These are phyloP conservation scores for Seira sanloemensis DNA, from an alignment of 2,888 invertebrate genomes.

Conservation along the genomic window DNA sequence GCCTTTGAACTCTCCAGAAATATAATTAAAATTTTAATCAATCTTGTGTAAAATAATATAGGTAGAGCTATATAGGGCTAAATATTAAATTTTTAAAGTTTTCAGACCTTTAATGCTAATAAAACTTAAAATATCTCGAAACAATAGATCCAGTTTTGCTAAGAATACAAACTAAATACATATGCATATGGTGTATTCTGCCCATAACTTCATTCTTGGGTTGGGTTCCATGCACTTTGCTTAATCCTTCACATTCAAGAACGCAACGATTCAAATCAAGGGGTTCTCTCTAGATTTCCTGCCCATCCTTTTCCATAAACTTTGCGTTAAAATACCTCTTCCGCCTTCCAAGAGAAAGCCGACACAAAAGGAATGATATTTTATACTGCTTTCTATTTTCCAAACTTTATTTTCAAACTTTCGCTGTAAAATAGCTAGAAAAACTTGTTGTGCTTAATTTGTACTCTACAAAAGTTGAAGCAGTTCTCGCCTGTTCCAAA, in stretches of 20 bases:
- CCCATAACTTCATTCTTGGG: too few species aligned
- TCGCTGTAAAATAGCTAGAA: slow-evolving; percentile 1
- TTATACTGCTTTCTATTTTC: slow-evolving; percentile 52
- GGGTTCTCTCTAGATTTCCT: not conserved
- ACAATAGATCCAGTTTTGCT: not conserved
- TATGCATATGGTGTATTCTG: too few species aligned
- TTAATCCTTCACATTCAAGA: not conserved
- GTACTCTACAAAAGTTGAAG: not conserved
- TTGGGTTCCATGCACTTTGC: too few species aligned
- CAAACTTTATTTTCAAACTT: slow-evolving; percentile 8
- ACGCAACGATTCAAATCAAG: not conserved
- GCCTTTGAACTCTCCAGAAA: slow-evolving; percentile 56
- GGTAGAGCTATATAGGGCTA: too few species aligned
- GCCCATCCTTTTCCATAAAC: not conserved
- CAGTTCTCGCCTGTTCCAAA: slow-evolving; percentile 45
- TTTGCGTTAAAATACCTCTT: not conserved
- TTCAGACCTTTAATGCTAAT: too few species aligned
- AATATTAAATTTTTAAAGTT: too few species aligned
- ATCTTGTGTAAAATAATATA: too few species aligned
- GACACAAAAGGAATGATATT: slow-evolving; percentile 52
- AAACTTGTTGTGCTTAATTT: not conserved
- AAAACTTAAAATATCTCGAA: too few species aligned
- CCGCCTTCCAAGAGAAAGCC: slow-evolving; percentile 27
- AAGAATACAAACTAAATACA: too few species aligned
- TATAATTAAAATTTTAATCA: slow-evolving; percentile 68